Conservation (phyloP, 2,888 invertebrate genomes). For the Chloroclysta siterata region DNA sequence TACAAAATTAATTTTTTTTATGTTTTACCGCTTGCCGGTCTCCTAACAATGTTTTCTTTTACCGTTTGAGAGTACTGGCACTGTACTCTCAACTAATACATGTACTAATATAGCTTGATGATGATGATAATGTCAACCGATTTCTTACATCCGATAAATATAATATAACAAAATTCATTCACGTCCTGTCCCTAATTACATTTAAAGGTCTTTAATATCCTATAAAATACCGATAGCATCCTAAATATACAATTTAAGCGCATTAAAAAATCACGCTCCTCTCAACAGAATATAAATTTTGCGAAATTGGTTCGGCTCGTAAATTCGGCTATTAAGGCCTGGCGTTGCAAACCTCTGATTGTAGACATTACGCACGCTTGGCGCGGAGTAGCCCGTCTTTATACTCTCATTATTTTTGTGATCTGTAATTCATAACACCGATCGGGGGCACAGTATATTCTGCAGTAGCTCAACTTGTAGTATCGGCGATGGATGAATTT, state of each 20-base stretch:
- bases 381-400: conserved; percentile 47
- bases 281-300: conserved; percentile 64
- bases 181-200: conserved; percentile 6
- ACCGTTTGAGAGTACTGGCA: too few relatives aligned
- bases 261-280: conserved; percentile 60
- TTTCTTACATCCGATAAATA: too few relatives aligned
- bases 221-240: conserved; percentile 29
- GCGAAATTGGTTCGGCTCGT: conserved; percentile 63
- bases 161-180: not conserved
- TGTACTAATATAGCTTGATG: too few relatives aligned
- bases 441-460: conserved; percentile 28
- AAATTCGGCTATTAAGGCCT: conserved; percentile 54
- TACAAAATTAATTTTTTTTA: too few relatives aligned
- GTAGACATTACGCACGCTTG: conserved; percentile 42
- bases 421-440: conserved; percentile 60
- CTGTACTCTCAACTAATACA: too few relatives aligned
- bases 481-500: too few relatives aligned
- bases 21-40: too few relatives aligned
- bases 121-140: too few relatives aligned
- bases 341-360: conserved; percentile 38
- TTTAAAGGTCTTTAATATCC: conserved; percentile 27
- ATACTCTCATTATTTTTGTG: conserved; percentile 52
- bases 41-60: too few relatives aligned
- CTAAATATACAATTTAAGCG: conserved; percentile 43
- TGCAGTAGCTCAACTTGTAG: conserved; percentile 6